Evolutionary conservation across 1,140 invertebrate species (phyloP), one percentile per base, ranked within the genome.

Genomic region (Notospermus geniculatus): DNA sequence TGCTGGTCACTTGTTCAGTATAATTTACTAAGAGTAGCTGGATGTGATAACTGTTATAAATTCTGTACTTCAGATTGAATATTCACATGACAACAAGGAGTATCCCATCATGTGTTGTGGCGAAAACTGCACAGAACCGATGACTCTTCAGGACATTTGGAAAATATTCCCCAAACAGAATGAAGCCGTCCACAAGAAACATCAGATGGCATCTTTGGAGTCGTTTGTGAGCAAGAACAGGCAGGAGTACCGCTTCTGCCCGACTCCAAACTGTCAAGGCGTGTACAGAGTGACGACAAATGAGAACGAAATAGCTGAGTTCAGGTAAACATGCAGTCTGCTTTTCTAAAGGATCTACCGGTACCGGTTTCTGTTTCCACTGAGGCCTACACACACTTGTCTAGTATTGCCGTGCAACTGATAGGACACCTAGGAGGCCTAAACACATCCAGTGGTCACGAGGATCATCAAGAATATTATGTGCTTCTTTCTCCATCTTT

Each of bases 241-340:
- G 2, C 39, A 69, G 9, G 32, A 59, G 11, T 73, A 61, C 56
- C 65, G 54, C n/a, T 75, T 65, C 59, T 76, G 75, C 61, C 36
- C 63, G 17, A 73, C 74, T 9, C 70, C 74, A 1, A 66, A 77
- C 57, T 79, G 75, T 30, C 60, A 66, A 13, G 64, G 69, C 27
- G 62, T 75, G 5, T 77, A 75, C 25, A 57, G 62, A 17, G 60
- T 73, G 2, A 67, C 67, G 7, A 17, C 22, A 25, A 54, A 56
- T 19, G 59, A 27, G 19, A n/a, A 50, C 9, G 25, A 5, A 4
- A 36, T 36, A 36, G 32, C 32, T 36, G 32, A 7, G 4, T 36
- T 36, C 32, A 36, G 32, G 32, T 36, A 36, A 7, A 15, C 4
- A 36, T 36, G 4, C 15, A 15, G 5, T 36, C 4, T 36, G 4